Base-by-base conservation (phyloP, 2,888 invertebrate genomes). In the Sycophila texana region DNA sequence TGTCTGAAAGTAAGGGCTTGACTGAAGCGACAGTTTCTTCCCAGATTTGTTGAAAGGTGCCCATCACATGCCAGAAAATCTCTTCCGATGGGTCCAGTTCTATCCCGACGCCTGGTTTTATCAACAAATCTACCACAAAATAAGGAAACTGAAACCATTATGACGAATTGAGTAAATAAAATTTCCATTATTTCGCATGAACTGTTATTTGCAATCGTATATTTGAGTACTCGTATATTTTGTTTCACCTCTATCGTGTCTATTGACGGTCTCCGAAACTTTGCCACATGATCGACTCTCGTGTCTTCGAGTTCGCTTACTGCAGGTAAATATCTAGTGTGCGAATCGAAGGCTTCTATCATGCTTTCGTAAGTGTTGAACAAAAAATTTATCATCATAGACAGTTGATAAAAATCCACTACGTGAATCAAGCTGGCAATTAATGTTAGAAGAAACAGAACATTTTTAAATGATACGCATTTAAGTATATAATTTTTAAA, bases 1-100 rank as follows among this genome's bases (percentile, higher is more conserved):
- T 91, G 84, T 97, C 96, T 57, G 94, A 93, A 0, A 96, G 92
- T 75, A 95, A 94, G 79, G 95, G 94, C 83, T 93, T 93, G 26
- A 96, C 93, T n/a, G 92, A 92, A 26, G 93, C 91, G 0, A 95
- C 93, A 60, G 94, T 93, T 85, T 95, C 94, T 82, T 93, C 92
- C 94, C 95, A 95, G 79, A 93, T 92, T 53, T 90, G 90, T 16
- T 94, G 92, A 20, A 96, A 91, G 85, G 93, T 93, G 60, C 91
- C 91, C 22, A 95, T 88, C 30, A 94, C 93, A 26, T 92, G 89
- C 53, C 91, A 88, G 79, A 94, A 92, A 12, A 94, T 90, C 74
- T 92, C 90, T 83, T 93, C 91, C 51, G 94, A 92, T 0, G 96
- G 96, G 85, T 93, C 93, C 82, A 94, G 86, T 26, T 86, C 85